Base-by-base conservation (phyloP, 2,888 invertebrate genomes). In the Andrena bucephala region DNA sequence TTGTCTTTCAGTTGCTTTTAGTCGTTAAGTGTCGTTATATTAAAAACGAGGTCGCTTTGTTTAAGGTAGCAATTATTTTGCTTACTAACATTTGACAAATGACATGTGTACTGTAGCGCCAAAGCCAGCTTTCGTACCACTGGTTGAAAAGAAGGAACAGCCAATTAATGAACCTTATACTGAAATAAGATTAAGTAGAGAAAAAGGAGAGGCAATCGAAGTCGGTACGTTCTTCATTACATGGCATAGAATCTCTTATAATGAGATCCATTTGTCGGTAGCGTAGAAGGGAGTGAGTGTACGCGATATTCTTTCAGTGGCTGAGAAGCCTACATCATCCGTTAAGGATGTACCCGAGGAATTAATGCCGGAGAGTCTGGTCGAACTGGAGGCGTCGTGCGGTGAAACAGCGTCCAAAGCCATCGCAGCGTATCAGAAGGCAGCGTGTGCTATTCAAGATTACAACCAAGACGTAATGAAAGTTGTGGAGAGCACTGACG, bases 351-450 rank as follows among this genome's bases (percentile, higher is more conserved):
- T 89, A 6, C 83, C 87, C 6, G 80, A 89, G 2, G 91, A 90
- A 50, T 87, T 92, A 52, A 87, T 93, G 71, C 90, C 94, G 0
- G 93, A 93, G 60, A 94, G 94, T 76, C 93, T 96, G 33, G 92
- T 94, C 6, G 96, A 96, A 59, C 91, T 96, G 16, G 96, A 96
- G 90, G 94, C 94, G 80, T 94, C 94, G 85, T 95, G 95, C 33
- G 95, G 95, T 72, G 90, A 95, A 77, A 94, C 95, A 7, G 95
- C 96, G 4, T 94, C 96, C 70, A 94, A 95, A 27, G 97, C 97
- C 1, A 95, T 97, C 6, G 95, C 96, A 89, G 96, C 96, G 77
- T 97, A 96, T 90, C 96, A 96, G 80, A 94, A 95, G 83, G 97
- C 97, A 0, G 94, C 96, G 0, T 94, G 94, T 71, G 94, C 95